These are phyloP conservation scores for Drosophila suboccidentalis DNA, from an alignment of 2,888 invertebrate species.

Conservation along the genomic window DNA sequence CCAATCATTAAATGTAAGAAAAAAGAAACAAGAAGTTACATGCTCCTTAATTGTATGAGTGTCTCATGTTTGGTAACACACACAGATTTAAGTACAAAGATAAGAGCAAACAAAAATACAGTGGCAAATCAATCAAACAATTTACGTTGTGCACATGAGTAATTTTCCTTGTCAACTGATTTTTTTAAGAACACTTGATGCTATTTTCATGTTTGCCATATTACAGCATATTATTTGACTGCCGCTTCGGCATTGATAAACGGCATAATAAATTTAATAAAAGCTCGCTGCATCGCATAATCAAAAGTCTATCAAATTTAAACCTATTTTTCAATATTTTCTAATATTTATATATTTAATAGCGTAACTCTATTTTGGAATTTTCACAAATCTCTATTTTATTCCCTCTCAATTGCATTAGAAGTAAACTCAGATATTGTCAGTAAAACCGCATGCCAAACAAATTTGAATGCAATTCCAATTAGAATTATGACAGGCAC, in stretches of 20 bases:
- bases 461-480: constrained; percentile 61
- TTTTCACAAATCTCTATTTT: background rate
- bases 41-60: background rate
- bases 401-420: background rate
- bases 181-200: constrained; percentile 24
- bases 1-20: constrained; percentile 11
- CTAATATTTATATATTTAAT: background rate
- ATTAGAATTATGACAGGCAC: constrained; percentile 51
- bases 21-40: background rate
- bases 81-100: constrained; percentile 1
- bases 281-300: background rate
- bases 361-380: background rate
- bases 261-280: background rate
- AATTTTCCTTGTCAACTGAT: constrained; percentile 46
- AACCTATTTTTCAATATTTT: background rate
- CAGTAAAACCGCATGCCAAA: constrained; percentile 36
- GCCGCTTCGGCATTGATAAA: background rate
- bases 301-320: background rate
- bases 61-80: background rate
- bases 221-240: background rate
- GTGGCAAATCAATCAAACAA: constrained; percentile 7
- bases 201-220: constrained; percentile 31
- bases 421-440: constrained; percentile 17
- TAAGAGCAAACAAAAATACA: constrained; percentile 1
- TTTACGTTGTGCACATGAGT: constrained; percentile 23